Evolutionary conservation across 2,797 vertebrate genomes (phyloP), one percentile per base, ranked within the genome.

Genomic region (Sebastes goodei): DNA sequence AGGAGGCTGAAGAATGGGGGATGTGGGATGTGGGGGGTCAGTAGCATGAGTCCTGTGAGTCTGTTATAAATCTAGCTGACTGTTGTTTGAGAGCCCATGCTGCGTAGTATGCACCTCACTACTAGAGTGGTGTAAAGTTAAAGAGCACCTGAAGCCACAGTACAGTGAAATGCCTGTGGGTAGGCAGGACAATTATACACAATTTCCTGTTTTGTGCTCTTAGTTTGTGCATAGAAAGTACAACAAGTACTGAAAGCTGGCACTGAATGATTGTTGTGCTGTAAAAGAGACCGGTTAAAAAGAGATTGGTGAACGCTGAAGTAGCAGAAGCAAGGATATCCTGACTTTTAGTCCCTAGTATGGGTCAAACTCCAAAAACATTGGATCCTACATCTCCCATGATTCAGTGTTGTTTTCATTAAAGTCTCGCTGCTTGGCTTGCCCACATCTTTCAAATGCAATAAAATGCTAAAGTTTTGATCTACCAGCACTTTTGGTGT

Each of bases 11-110:
- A 35, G 49, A 53, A 63, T 33, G 23, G 76, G 21, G 55, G 20
- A 21, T 53, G 32, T 60, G 35, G 20, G 14, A 4, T 38, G 10
- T 29, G 25, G 65, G 60, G 59, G 25, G 42, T 53, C 59, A 60
- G 85, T 76, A 82, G 71, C 61, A 27, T 32, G 35, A 81, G 29
- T 6, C 52, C 55, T 62, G 52, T 32, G 67, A 78, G 49, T 76
- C 62, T 72, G 68, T 81, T 59, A 81, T 88, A 86, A 74, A 82
- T 83, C 77, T 63, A 77, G 57, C 27, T 32, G 52, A 71, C 67
- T 76, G 64, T 74, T 75, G 46, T 64, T 61, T 57, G 56, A 62
- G 61, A 78, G 29, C 59, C 38, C 72, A 20, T 56, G 35, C 62
- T 65, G 60, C 67, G 32, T 64, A 38, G 14, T 30, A 74, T 14